Conservation (phyloP, 1,140 invertebrate genomes). For the Zeugodacus cucurbitae region DNA sequence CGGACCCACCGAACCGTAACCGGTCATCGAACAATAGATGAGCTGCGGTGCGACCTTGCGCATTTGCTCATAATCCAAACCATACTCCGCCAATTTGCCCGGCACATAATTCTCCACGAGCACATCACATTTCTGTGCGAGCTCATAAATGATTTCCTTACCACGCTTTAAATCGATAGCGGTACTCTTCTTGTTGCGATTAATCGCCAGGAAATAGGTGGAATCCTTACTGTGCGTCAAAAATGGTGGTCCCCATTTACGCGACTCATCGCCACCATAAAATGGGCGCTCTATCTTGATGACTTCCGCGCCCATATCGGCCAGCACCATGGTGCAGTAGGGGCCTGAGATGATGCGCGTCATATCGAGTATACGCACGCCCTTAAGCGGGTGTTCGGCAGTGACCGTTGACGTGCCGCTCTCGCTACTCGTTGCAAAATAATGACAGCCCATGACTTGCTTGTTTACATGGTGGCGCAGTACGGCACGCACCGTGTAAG, state of each 20-base stretch:
- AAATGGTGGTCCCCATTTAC: slow-evolving; percentile 95
- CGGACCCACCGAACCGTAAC: slow-evolving; percentile 89
- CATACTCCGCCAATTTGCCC: slow-evolving; percentile 82
- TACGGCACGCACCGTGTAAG: neutral
- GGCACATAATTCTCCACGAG: slow-evolving; percentile 96
- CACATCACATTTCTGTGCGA: slow-evolving; percentile 84
- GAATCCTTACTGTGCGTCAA: slow-evolving; percentile 77
- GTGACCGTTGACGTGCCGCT: neutral
- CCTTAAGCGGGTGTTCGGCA: slow-evolving; percentile 63
- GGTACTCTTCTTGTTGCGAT: slow-evolving; percentile 96
- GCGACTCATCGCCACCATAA: slow-evolving; percentile 81
- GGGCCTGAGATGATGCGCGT: slow-evolving; percentile 86
- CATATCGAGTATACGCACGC: slow-evolving; percentile 83
- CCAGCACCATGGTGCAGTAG: slow-evolving; percentile 92
- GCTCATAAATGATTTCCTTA: slow-evolving; percentile 76
- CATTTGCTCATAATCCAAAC: slow-evolving; percentile 84
- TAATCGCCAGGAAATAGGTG: slow-evolving; percentile 88
- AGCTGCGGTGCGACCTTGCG: slow-evolving; percentile 79
- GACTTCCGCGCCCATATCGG: slow-evolving; percentile 93
- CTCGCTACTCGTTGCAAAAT: neutral
- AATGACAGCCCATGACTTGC: neutral
- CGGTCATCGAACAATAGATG: slow-evolving; percentile 95
- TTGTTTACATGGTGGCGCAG: neutral
- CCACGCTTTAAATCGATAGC: slow-evolving; percentile 89
- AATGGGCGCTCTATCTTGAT: slow-evolving; percentile 87